phyloP scores from a whole-genome alignment of 2,888 invertebrate genomes.

The Reticulitermes lucifugus region DNA sequence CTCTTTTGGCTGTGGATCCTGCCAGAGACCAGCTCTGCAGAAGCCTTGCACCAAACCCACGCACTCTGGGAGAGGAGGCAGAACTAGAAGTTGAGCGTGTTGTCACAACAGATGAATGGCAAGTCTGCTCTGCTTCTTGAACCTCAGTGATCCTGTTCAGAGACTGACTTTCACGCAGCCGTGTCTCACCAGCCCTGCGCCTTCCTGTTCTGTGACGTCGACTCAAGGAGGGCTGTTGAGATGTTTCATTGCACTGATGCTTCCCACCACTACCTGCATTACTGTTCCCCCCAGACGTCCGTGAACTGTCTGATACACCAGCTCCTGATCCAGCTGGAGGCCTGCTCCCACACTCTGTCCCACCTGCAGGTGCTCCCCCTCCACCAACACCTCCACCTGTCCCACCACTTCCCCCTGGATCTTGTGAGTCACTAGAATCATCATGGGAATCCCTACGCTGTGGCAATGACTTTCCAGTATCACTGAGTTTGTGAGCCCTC shows the following conservation, averaged over 20 bases:
- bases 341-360: constrained; percentile 51
- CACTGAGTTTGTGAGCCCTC: constrained; percentile 75
- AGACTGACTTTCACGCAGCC: constrained; percentile 84
- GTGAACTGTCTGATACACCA: constrained; percentile 47
- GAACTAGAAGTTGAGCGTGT: constrained; percentile 55
- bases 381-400: constrained; percentile 58
- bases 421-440: constrained; percentile 88
- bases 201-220: constrained; percentile 69
- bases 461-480: constrained; percentile 68
- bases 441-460: constrained; percentile 83
- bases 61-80: constrained; percentile 62
- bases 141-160: constrained; percentile 88
- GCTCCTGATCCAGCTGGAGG: constrained; percentile 52
- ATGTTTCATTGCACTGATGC: constrained; percentile 59
- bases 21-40: constrained; percentile 64
- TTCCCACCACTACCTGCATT: constrained; percentile 58
- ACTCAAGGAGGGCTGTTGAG: constrained; percentile 62
- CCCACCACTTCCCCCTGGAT: constrained; percentile 69
- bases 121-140: constrained; percentile 72
- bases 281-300: constrained; percentile 55
- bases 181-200: constrained; percentile 72
- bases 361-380: constrained; percentile 41
- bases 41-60: constrained; percentile 67
- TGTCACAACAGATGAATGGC: constrained; percentile 52
- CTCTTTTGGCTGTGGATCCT: constrained; percentile 24